A percentile compares a stretch with the other conserved stretches of the same genome.
Conservation (phyloP, 2,797 vertebrate genomes). For the Hemibagrus guttatus region DNA sequence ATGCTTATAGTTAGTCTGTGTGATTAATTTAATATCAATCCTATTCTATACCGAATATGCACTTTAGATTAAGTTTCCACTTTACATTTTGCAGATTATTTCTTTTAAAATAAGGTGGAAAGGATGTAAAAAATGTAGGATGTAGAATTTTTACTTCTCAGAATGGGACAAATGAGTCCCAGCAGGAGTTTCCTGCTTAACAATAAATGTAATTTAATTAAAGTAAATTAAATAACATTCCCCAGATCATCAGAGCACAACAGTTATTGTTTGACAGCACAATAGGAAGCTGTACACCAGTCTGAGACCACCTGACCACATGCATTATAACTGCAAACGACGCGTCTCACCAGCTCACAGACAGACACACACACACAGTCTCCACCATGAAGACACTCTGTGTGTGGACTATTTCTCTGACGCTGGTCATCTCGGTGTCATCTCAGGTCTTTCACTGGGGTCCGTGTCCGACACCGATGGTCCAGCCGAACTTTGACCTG, state of each 20-base stretch:
- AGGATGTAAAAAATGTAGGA: background rate
- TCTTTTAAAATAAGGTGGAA: background rate
- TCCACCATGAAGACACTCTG: slow-evolving; percentile 28
- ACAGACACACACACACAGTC: slow-evolving; percentile 3
- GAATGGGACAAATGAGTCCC: no score
- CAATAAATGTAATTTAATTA: background rate
- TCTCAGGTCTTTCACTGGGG: slow-evolving; percentile 77
- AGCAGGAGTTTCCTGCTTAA: background rate
- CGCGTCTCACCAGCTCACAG: background rate
- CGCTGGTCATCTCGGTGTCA: slow-evolving; percentile 63
- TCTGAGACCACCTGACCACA: slow-evolving; percentile 3
- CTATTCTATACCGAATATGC: no score
- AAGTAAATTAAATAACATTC: background rate
- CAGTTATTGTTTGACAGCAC: background rate
- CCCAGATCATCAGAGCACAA: background rate
- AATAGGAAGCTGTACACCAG: background rate
- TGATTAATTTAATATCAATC: background rate
- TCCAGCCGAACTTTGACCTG: slow-evolving; percentile 77
- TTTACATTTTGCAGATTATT: background rate
- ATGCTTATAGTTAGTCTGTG: no score
- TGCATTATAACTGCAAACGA: background rate
- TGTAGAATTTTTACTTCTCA: background rate
- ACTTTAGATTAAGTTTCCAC: background rate
- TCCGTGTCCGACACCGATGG: slow-evolving; percentile 67
- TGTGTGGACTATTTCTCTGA: slow-evolving; percentile 57